These are phyloP conservation scores for Suricata suricatta DNA, from an alignment of 2,113 vertebrate genomes.

Conservation along the genomic window DNA sequence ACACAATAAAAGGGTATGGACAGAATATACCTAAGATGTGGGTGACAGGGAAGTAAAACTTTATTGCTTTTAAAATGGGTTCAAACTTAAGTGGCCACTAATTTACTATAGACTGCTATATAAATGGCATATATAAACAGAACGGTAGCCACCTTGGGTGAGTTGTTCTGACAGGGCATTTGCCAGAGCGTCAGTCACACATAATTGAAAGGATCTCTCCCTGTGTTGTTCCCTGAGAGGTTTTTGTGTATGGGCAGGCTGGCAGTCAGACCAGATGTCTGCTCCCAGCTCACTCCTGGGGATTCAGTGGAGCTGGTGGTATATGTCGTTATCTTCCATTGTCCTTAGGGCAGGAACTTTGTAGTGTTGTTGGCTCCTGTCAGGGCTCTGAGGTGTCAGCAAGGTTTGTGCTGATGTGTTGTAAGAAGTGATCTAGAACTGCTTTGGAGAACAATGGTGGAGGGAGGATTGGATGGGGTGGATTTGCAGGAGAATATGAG, in stretches of 20 bases:
- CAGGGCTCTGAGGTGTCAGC: neutral
- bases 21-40: neutral
- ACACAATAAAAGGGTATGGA: neutral
- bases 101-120: neutral
- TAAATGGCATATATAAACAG: neutral
- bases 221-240: neutral
- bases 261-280: neutral
- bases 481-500: neutral
- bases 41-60: neutral
- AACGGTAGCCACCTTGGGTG: neutral
- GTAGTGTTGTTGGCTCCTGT: neutral
- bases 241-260: neutral
- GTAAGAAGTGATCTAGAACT: neutral
- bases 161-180: neutral
- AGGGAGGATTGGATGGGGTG: neutral
- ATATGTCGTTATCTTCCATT: neutral
- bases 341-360: neutral
- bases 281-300: too few relatives aligned
- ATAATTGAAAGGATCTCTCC: neutral
- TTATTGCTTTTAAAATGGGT: neutral
- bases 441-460: neutral
- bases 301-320: neutral
- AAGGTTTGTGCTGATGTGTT: neutral
- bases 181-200: neutral
- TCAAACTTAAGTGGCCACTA: neutral